Evolutionary conservation across 2,113 vertebrate genomes (phyloP).

Genomic region (Orycteropus afer): DNA sequence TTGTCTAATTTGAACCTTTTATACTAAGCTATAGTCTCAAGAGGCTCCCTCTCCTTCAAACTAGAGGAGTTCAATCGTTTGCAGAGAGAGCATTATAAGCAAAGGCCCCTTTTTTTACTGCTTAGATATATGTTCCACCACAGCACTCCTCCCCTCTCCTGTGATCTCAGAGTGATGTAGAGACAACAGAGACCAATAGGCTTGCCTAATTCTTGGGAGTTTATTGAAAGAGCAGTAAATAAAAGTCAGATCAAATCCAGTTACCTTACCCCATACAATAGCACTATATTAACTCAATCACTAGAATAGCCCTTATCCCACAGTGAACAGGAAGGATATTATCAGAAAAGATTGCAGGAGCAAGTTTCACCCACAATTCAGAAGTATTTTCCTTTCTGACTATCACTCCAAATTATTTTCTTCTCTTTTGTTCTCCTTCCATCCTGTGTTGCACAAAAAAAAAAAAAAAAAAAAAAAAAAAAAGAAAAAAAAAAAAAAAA

Average conservation of each 20-base stretch:
- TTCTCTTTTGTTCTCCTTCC: neutral
- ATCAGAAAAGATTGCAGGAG: neutral
- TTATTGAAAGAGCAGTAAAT: neutral
- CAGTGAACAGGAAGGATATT: neutral
- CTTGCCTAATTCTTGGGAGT: neutral
- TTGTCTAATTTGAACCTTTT: constrained; percentile 57
- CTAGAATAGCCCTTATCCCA: neutral
- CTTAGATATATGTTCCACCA: neutral
- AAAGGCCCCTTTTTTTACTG: neutral
- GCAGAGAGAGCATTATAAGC: neutral
- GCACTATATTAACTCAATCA: neutral
- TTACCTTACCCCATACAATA: neutral
- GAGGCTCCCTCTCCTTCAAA: neutral
- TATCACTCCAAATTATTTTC: neutral
- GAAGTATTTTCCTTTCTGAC: neutral
- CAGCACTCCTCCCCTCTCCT: neutral
- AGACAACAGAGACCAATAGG: neutral
- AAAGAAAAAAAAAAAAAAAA: too few species aligned
- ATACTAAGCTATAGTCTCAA: constrained; percentile 14
- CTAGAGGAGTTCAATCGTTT: neutral
- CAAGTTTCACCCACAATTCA: neutral
- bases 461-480: too few species aligned
- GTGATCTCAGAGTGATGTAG: neutral
- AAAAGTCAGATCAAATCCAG: neutral
- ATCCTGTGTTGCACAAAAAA: neutral